Conservation (phyloP, 2,797 vertebrate genomes). For the Todus mexicanus region DNA sequence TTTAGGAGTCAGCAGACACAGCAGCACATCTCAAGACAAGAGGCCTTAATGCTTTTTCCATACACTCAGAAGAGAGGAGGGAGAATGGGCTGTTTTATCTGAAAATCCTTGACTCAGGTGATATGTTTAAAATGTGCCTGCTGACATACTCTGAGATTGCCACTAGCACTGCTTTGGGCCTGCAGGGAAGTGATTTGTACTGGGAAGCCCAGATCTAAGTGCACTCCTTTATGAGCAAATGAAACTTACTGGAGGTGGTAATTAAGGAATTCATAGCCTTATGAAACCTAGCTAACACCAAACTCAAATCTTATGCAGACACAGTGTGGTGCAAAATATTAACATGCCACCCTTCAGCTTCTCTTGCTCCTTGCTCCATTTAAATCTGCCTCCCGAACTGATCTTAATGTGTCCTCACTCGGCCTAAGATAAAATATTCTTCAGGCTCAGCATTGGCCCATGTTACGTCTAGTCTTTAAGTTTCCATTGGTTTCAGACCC, state of each 20-base stretch:
- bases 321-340: not conserved
- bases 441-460: constrained; percentile 53
- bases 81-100: constrained; percentile 1
- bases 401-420: constrained; percentile 41
- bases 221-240: not conserved
- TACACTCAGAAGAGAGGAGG: not conserved
- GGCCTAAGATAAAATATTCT: constrained; percentile 59
- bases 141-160: accelerated
- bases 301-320: not conserved
- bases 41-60: not conserved
- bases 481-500: constrained; percentile 64
- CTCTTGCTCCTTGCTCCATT: not conserved
- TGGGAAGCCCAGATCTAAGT: not conserved
- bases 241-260: not conserved
- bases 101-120: not conserved
- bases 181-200: not conserved
- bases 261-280: not conserved
- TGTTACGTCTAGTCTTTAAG: constrained; percentile 27
- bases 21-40: not conserved
- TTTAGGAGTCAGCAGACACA: constrained; percentile 5
- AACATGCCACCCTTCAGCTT: not conserved
- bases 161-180: not conserved
- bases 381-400: not conserved
- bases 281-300: not conserved
- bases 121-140: not conserved